Evolutionary conservation across 2,888 invertebrate genomes (phyloP), one percentile per base, ranked within the genome.

Genomic region (Lasioglossum marginatum): DNA sequence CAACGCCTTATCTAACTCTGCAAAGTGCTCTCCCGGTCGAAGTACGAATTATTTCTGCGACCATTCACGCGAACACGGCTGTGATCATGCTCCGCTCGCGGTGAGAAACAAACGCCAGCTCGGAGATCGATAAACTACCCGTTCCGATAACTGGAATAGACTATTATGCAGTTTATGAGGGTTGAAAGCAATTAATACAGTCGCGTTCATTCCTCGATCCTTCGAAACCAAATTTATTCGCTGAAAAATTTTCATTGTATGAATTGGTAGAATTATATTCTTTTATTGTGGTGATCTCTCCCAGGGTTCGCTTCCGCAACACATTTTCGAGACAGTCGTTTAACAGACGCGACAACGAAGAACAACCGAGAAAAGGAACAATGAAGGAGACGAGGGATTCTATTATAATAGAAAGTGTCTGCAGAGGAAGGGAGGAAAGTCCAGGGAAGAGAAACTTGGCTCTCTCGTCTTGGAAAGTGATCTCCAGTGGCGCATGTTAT

Each of bases 1-100:
- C 83, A 70, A 79, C 78, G 86, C 84, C 75, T 88, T 88, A 88
- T 88, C 88, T 88, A 79, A 79, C 78, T 52, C 27, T 70, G 48
- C 71, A 71, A 63, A 77, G 73, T 73, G 74, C 79, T 74, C 79
- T 77, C 73, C 60, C 72, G 48, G n/a, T 71, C 70, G 73, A 75
- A 34, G 74, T 77, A 88, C 79, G 81, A 82, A 85, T 87, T 85
- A 88, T 83, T 85, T 82, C 80, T 37, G 63, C 77, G 80, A 60
- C 73, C 27, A 52, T 77, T 77, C 84, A 74, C 77, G 73, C 78
- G 70, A 77, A 23, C 48, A 66, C 23, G 66, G 19, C 34, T 34
- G 34, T 34, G 77, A 34, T 27, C 12, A 57, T 16, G 6, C 19
- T 37, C 19, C 37, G 23, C 34, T 37, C 68, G 37, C 37, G 23